phyloP scores from a whole-genome alignment of 92 coral and sea anemone genomes.

The Siderastrea radians region DNA sequence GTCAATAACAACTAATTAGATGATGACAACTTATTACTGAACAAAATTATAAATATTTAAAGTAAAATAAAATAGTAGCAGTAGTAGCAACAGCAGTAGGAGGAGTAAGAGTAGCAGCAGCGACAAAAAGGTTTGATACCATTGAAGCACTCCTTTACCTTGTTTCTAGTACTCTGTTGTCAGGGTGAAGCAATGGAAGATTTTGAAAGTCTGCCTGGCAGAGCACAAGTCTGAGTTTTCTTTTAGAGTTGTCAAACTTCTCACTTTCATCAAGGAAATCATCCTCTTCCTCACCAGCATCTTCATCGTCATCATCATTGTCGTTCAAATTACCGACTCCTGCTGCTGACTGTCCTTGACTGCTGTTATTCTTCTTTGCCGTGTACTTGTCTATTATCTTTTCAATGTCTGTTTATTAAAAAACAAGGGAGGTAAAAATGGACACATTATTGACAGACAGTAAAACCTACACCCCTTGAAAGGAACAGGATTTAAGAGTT shows the following conservation, averaged over 20 bases:
- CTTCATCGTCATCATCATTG: constrained; percentile 51
- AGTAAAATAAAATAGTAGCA: too few species aligned
- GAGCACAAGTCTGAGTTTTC: constrained; percentile 83
- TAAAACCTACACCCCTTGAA: too few species aligned
- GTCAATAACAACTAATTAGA: too few species aligned
- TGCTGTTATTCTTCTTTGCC: constrained; percentile 32
- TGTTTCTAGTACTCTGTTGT: constrained; percentile 47
- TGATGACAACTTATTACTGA: too few species aligned
- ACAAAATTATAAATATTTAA: too few species aligned
- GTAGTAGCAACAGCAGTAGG: too few species aligned
- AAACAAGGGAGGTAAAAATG: too few species aligned
- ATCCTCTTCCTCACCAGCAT: constrained; percentile 75
- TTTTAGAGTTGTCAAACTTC: constrained; percentile 80
- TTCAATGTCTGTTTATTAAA: constrained; percentile 54
- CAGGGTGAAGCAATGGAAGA: constrained; percentile 84
- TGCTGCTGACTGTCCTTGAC: constrained; percentile 1
- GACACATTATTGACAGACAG: too few species aligned
- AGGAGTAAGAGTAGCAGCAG: too few species aligned
- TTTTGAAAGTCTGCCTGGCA: constrained; percentile 88
- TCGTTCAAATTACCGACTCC: neutral
- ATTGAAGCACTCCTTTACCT: constrained; percentile 28
- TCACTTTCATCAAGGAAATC: constrained; percentile 81
- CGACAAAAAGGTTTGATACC: too few species aligned
- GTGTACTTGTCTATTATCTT: constrained; percentile 77
- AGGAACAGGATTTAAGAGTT: too few species aligned